Percentiles rank a stretch among this genome's conserved stretches.
These are phyloP conservation scores for Amniataba percoides DNA, from an alignment of 2,797 vertebrate genomes.

Conservation along the genomic window DNA sequence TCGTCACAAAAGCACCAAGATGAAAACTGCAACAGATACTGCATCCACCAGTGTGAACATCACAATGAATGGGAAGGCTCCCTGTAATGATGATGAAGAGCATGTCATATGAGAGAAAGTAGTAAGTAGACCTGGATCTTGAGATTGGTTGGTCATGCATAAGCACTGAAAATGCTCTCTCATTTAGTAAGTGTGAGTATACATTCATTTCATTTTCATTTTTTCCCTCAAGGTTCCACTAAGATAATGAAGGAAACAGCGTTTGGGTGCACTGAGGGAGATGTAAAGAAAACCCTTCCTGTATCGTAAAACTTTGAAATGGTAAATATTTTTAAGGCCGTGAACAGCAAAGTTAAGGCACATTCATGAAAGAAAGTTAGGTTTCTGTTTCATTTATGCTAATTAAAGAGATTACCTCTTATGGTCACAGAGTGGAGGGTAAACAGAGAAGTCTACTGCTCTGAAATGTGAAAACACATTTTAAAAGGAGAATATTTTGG, in stretches of 20 bases:
- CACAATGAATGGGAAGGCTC: neutral
- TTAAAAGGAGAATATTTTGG: neutral
- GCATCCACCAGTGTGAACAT: neutral
- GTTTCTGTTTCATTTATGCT: neutral
- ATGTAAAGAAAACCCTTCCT: neutral
- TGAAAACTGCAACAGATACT: no score
- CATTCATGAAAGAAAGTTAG: neutral
- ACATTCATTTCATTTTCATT: neutral
- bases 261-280: neutral
- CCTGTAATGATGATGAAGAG: neutral
- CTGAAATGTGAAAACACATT: neutral
- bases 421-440: neutral
- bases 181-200: neutral
- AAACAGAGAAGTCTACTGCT: neutral
- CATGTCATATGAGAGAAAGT: neutral
- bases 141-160: neutral
- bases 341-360: neutral
- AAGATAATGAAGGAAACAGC: neutral
- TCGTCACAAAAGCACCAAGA: neutral
- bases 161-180: neutral
- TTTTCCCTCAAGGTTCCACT: neutral
- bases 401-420: slow-evolving; percentile 3
- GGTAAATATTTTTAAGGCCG: neutral
- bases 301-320: neutral
- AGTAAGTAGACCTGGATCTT: neutral